Evolutionary conservation across 1,140 invertebrate genomes (phyloP).

Genomic region (Drosophila nasuta): DNA sequence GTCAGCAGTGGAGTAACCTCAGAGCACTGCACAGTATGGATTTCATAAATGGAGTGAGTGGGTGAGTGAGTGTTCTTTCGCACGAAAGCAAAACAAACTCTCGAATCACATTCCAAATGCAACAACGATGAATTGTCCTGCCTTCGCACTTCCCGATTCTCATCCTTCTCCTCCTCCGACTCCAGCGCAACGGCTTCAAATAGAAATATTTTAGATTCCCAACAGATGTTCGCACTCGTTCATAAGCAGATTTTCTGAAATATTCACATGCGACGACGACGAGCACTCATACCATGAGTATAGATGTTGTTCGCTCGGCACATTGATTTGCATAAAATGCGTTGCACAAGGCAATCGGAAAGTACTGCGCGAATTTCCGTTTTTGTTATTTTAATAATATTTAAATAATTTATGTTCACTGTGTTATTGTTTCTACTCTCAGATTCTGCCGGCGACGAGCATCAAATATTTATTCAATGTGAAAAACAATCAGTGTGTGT

Average conservation of each 20-base stretch:
- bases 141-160: background rate
- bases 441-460: constrained; percentile 37
- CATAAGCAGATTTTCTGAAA: constrained; percentile 75
- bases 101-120: constrained; percentile 53
- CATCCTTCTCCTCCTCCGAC: background rate
- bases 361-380: constrained; percentile 1
- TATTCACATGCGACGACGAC: constrained; percentile 45
- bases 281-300: too few relatives aligned
- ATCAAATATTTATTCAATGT: constrained; percentile 75
- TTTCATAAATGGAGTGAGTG: constrained; percentile 9
- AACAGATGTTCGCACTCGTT: constrained; percentile 69
- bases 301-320: background rate
- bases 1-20: background rate
- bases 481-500: constrained; percentile 45
- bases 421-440: constrained; percentile 14
- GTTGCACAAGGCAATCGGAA: constrained; percentile 1
- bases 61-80: constrained; percentile 11
- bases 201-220: constrained; percentile 71
- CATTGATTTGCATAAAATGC: constrained; percentile 73
- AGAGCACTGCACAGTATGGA: constrained; percentile 1
- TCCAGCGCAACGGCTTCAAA: background rate
- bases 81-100: constrained; percentile 62
- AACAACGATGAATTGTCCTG: constrained; percentile 22
- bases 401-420: constrained; percentile 22
- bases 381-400: constrained; percentile 29